These are phyloP conservation scores for Cistogaster globosa DNA, from an alignment of 2,888 invertebrate species.

Conservation along the genomic window DNA sequence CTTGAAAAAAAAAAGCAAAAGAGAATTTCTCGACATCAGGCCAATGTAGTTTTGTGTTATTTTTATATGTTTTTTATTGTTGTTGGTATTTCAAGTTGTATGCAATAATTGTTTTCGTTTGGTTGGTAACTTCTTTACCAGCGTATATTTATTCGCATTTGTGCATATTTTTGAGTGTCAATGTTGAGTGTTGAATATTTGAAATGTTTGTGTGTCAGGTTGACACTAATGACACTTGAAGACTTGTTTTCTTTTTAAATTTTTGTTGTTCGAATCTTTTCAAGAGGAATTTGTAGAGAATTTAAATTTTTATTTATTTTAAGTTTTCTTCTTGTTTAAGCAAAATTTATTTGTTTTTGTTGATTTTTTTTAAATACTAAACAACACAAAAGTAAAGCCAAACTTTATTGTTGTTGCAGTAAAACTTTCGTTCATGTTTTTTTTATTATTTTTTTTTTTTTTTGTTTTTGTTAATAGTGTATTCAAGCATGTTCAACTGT, in stretches of 20 bases:
- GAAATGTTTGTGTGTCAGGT: slow-evolving; percentile 64
- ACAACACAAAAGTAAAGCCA: slow-evolving; percentile 8
- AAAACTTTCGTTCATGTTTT: no score
- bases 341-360: background rate
- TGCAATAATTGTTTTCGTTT: slow-evolving; percentile 38
- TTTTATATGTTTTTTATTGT: slow-evolving; percentile 22
- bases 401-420: slow-evolving; percentile 32
- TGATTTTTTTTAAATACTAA: slow-evolving; percentile 1
- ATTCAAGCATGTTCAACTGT: slow-evolving; percentile 71
- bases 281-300: slow-evolving; percentile 34
- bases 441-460: slow-evolving; percentile 9
- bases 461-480: slow-evolving; percentile 42
- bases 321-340: slow-evolving; percentile 18
- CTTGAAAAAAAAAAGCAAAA: slow-evolving; percentile 17
- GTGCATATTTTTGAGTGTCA: slow-evolving; percentile 64
- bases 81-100: slow-evolving; percentile 9
- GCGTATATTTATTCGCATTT: slow-evolving; percentile 43
- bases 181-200: slow-evolving; percentile 63
- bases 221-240: slow-evolving; percentile 70
- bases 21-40: slow-evolving; percentile 57
- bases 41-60: slow-evolving; percentile 43
- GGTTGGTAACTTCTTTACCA: slow-evolving; percentile 3
- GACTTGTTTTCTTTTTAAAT: slow-evolving; percentile 52
- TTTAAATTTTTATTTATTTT: slow-evolving; percentile 10
- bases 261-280: slow-evolving; percentile 2